phyloP scores from a whole-genome alignment of 2,797 vertebrate species.

The Pseudomugil tenellus region DNA sequence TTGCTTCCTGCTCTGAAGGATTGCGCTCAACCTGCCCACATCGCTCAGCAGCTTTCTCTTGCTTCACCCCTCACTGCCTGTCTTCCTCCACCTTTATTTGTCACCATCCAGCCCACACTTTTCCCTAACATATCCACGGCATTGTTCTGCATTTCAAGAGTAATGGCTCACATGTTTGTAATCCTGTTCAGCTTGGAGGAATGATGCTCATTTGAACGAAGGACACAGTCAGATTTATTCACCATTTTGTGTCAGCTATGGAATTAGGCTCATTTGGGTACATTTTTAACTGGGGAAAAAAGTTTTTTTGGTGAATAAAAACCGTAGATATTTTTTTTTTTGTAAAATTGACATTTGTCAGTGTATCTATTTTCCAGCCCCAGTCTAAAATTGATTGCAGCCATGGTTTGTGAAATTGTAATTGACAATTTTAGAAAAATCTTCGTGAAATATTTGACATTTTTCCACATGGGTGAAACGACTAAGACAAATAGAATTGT shows the following conservation, averaged over 20 bases:
- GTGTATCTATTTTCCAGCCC: background rate
- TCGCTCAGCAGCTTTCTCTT: constrained; percentile 50
- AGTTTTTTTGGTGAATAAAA: background rate
- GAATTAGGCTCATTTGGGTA: background rate
- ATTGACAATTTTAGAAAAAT: background rate
- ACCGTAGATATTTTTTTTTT: background rate
- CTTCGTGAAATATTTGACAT: background rate
- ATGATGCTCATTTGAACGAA: constrained; percentile 10
- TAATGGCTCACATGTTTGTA: constrained; percentile 31
- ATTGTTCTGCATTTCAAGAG: constrained; percentile 40
- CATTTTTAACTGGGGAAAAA: background rate
- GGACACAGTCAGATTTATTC: background rate
- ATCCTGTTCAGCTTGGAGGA: constrained; percentile 26
- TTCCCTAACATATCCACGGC: constrained; percentile 40
- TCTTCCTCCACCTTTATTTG: constrained; percentile 72
- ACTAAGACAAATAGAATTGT: background rate
- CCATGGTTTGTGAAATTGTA: background rate
- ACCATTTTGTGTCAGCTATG: background rate
- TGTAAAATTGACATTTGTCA: background rate
- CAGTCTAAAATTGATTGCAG: background rate
- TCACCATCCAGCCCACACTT: constrained; percentile 66
- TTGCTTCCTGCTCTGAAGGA: constrained; percentile 57
- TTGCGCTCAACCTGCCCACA: constrained; percentile 66
- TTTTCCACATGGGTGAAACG: background rate
- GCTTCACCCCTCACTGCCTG: constrained; percentile 56